These are phyloP conservation scores for Drosophila leontia DNA, from an alignment of 1,140 invertebrate species.

Conservation along the genomic window DNA sequence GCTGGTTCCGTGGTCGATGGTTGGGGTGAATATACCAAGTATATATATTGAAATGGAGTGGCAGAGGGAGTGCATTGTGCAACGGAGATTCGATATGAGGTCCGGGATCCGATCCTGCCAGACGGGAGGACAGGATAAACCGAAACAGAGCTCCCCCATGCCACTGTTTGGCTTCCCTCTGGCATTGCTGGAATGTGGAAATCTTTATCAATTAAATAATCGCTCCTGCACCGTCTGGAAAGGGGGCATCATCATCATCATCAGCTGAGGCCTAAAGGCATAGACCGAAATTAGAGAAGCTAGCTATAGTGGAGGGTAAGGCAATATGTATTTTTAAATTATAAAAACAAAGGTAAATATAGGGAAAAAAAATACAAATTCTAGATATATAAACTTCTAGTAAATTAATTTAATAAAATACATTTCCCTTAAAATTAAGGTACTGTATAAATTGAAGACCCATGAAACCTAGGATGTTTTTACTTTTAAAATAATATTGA, in stretches of 20 bases:
- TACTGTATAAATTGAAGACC: background rate
- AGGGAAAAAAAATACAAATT: background rate
- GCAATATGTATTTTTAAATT: background rate
- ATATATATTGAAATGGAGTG: conserved; percentile 11
- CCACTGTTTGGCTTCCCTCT: conserved; percentile 67
- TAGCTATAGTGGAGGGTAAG: background rate
- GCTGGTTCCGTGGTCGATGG: conserved; percentile 35
- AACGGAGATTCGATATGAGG: conserved; percentile 74
- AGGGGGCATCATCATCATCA: conserved; percentile 38
- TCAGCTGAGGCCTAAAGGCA: conserved; percentile 42
- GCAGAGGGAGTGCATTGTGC: conserved; percentile 59
- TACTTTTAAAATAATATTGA: too few relatives aligned
- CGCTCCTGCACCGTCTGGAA: conserved; percentile 25
- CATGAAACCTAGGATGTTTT: too few relatives aligned
- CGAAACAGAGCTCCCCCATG: conserved; percentile 38
- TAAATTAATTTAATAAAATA: background rate
- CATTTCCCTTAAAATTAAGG: background rate
- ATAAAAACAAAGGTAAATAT: too few relatives aligned
- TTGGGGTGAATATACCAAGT: conserved; percentile 21
- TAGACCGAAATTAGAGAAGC: conserved; percentile 25
- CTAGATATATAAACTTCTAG: background rate
- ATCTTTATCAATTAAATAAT: conserved; percentile 82
- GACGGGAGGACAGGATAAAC: conserved; percentile 74
- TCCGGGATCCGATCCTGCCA: conserved; percentile 54
- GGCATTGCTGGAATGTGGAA: conserved; percentile 73